Percentiles rank a stretch among this genome's conserved stretches.
phyloP scores from a whole-genome alignment of 2,113 vertebrate genomes.

The Podarcis raffonei region DNA sequence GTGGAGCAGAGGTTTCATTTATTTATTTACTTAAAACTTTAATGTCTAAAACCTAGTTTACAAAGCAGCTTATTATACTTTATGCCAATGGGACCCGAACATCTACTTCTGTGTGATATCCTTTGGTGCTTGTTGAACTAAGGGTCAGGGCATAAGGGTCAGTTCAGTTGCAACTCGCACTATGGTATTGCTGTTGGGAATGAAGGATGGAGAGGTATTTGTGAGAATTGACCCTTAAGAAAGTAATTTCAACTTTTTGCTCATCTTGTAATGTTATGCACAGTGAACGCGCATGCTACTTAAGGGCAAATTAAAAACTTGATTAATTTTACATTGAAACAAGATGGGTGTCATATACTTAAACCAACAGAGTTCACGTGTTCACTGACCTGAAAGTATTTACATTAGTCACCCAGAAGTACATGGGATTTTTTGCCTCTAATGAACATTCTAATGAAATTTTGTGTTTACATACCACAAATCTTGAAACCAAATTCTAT shows the following conservation, averaged over 20 bases:
- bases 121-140: not conserved
- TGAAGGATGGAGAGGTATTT: not conserved
- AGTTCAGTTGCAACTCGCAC: not conserved
- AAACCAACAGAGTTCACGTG: not conserved
- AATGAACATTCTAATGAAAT: not conserved
- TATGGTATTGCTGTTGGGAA: not conserved
- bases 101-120: not conserved
- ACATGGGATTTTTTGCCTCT: not conserved
- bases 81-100: not conserved
- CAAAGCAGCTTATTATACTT: not conserved
- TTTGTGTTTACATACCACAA: not conserved
- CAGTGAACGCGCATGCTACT: not conserved
- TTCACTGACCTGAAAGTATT: not conserved
- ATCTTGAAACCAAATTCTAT: not conserved
- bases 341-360: not conserved
- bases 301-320: not conserved
- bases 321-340: not conserved
- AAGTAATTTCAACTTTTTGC: not conserved
- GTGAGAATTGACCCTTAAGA: not conserved
- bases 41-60: not conserved
- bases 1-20: not conserved
- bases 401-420: not conserved
- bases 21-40: not conserved
- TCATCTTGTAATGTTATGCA: not conserved
- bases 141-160: not conserved